phyloP scores from a whole-genome alignment of 2,113 vertebrate species.

The Sphaerodactylus townsendi region DNA sequence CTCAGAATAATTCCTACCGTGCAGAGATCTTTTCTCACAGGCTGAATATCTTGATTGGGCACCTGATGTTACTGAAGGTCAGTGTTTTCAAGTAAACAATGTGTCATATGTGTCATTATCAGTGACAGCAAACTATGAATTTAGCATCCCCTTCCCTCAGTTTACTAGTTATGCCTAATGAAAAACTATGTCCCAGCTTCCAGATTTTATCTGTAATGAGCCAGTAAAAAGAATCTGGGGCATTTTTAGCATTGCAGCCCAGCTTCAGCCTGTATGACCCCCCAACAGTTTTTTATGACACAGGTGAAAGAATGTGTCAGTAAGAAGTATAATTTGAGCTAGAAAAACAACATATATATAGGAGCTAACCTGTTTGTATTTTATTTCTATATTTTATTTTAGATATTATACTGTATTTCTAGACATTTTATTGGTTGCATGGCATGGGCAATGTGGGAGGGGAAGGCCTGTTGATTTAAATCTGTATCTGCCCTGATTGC shows the following conservation, averaged over 20 bases:
- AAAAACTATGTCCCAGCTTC: conserved; percentile 36
- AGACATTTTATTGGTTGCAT: background rate
- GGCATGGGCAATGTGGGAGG: background rate
- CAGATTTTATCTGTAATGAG: conserved; percentile 51
- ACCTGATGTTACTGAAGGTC: background rate
- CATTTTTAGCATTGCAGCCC: background rate
- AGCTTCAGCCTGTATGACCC: background rate
- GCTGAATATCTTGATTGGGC: background rate
- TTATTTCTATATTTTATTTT: background rate
- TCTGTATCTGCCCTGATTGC: background rate
- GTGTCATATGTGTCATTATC: background rate
- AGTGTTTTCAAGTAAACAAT: background rate
- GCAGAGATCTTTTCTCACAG: background rate
- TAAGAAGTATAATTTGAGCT: background rate
- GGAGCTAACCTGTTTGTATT: background rate
- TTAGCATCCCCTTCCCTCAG: background rate
- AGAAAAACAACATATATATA: background rate
- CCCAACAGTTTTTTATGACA: background rate
- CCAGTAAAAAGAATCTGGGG: conserved; percentile 18
- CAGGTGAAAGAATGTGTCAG: background rate
- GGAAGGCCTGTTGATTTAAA: background rate
- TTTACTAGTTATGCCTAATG: background rate
- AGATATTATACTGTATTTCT: background rate
- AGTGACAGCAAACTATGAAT: background rate
- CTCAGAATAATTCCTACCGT: background rate